Base-by-base conservation (phyloP, 2,888 invertebrate genomes). In the Polymixis flavicincta region DNA sequence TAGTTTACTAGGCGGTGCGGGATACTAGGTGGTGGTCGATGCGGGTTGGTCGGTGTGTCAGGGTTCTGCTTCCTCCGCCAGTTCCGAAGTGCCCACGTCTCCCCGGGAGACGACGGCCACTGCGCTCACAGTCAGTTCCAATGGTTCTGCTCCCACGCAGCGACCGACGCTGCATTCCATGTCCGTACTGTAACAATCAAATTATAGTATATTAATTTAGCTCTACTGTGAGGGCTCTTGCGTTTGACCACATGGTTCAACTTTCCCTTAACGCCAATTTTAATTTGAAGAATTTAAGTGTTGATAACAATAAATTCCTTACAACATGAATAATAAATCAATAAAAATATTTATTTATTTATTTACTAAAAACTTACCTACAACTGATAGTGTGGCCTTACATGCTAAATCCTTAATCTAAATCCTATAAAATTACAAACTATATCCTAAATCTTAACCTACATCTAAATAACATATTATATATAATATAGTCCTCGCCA, bases 151-250 rank as follows among this genome's bases (percentile, higher is more conserved):
- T 4, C 93, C 91, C 13, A 85, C 78, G 72, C 93, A 94, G 2
- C 95, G 92, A 0, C 95, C 96, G n/a, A 96, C 96, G 86, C 96
- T 96, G 92, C 95, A 94, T 81, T 96, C 96, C 96, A 96, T 96
- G 72, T 96, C 96, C 81, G 96, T 95, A 55, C 96, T 96, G 88
- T 0, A 90, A 91, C 37, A 45, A 73, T 25, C 0, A 52, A 19
- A 57, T 63, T 14, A 52, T 5, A 11, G 7, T 14, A 54, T 37
- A 25, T 59, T 57, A 32, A 50, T 55, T 65, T 50, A n/a, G 9
- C 9, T 14, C 2, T 4, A 37, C 9, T 32, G 9, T 22, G 8
- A 37, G 2, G n/a, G 7, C 1, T 67, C n/a, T 48, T n/a, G 13
- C 32, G 13, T 45, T 64, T 45, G 4, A 65, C 13, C 45, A 17